phyloP scores from a whole-genome alignment of 2,797 vertebrate genomes.

The Pseudochirops cupreus region DNA sequence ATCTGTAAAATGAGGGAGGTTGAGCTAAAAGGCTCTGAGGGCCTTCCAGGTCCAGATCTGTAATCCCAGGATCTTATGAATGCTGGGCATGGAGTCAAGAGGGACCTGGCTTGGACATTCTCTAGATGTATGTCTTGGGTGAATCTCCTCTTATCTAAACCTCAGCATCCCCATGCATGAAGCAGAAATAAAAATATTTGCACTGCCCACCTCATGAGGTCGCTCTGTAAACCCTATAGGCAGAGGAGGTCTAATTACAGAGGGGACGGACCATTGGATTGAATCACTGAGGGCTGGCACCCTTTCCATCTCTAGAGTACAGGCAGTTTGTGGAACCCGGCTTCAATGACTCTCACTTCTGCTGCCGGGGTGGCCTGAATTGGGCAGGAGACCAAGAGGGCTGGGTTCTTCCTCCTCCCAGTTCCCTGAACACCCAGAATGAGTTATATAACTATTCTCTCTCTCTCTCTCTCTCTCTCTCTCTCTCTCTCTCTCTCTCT shows the following conservation, averaged over 20 bases:
- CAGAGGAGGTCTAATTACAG: neutral
- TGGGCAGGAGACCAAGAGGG: neutral
- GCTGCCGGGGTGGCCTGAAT: neutral
- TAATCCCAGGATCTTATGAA: neutral
- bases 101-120: neutral
- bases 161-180: neutral
- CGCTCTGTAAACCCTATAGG: neutral
- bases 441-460: neutral
- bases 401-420: neutral
- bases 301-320: neutral
- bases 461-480: neutral
- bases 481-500: neutral
- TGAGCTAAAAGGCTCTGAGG: neutral
- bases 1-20: neutral
- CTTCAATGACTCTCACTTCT: neutral
- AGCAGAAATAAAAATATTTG: neutral
- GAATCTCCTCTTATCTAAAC: neutral
- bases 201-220: neutral
- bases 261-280: neutral
- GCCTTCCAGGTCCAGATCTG: neutral
- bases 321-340: neutral
- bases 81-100: neutral
- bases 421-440: neutral
- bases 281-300: neutral
- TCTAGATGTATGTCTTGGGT: neutral